A percentile compares a stretch with the other conserved stretches of the same genome.
phyloP scores from a whole-genome alignment of 2,888 invertebrate species.

The Tenthredo livida region DNA sequence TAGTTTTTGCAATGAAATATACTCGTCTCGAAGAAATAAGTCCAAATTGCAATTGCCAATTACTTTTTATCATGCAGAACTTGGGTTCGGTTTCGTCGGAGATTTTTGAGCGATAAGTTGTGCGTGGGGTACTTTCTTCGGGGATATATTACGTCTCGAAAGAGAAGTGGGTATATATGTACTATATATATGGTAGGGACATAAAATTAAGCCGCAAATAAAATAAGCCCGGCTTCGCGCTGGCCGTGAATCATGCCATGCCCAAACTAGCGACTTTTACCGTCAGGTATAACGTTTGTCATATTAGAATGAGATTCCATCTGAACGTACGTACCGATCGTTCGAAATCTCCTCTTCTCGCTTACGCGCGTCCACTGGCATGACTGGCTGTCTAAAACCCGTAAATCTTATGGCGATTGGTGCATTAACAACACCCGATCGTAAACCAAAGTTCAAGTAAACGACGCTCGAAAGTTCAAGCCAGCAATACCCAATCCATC shows the following conservation, averaged over 20 bases:
- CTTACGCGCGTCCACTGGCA: constrained; percentile 8
- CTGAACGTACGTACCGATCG: constrained; percentile 21
- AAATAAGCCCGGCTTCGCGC: constrained; percentile 65
- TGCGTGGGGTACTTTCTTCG: background rate
- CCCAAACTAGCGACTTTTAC: constrained; percentile 76
- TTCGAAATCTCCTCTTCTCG: constrained; percentile 20
- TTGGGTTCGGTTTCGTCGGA: background rate
- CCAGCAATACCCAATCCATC: constrained; percentile 38
- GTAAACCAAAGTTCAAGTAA: constrained; percentile 52
- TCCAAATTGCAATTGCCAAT: background rate
- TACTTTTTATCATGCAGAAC: background rate
- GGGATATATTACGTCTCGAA: background rate
- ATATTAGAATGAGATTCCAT: constrained; percentile 61
- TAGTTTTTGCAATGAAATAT: background rate
- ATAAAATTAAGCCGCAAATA: constrained; percentile 76
- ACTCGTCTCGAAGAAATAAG: background rate
- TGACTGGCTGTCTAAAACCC: constrained; percentile 46
- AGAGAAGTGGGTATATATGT: background rate
- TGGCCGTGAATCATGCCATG: constrained; percentile 71
- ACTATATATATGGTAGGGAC: constrained; percentile 57
- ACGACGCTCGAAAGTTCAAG: constrained; percentile 41
- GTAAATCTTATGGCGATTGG: constrained; percentile 57
- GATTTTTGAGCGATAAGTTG: background rate
- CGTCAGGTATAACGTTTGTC: constrained; percentile 76
- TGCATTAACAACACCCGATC: constrained; percentile 69